A percentile compares a stretch with the other conserved stretches of the same genome.
Evolutionary conservation across 2,888 invertebrate species (phyloP).

Genomic region (Volucella bombylans): DNA sequence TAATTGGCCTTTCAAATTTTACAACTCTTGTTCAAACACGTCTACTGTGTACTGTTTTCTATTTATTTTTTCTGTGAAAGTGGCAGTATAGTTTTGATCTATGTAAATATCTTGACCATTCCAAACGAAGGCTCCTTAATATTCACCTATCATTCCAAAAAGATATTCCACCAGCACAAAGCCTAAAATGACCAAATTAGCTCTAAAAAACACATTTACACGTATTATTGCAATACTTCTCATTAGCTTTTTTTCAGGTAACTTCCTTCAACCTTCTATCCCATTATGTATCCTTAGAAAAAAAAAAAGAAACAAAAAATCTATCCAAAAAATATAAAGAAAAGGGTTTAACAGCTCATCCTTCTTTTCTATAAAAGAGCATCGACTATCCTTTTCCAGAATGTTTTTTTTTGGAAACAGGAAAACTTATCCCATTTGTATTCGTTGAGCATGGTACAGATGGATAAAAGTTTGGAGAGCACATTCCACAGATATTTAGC

Average conservation of each 20-base stretch:
- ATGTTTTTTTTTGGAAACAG: too few relatives aligned
- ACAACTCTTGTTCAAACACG: too few relatives aligned
- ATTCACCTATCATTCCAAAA: too few relatives aligned
- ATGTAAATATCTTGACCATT: too few relatives aligned
- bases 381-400: not conserved
- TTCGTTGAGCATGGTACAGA: constrained; percentile 11
- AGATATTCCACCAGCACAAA: not conserved
- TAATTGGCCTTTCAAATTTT: too few relatives aligned
- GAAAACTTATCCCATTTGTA: constrained; percentile 35
- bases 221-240: constrained; percentile 46
- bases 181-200: not conserved
- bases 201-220: constrained; percentile 11
- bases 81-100: too few relatives aligned
- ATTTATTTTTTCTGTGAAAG: too few relatives aligned
- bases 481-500: constrained; percentile 48
- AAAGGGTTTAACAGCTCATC: constrained; percentile 12
- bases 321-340: not conserved
- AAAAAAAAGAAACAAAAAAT: not conserved
- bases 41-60: too few relatives aligned
- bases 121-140: too few relatives aligned
- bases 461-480: constrained; percentile 35
- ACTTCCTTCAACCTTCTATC: constrained; percentile 13
- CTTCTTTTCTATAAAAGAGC: constrained; percentile 6
- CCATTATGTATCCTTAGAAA: constrained; percentile 16
- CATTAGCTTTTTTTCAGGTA: constrained; percentile 32